A percentile compares a stretch with the other conserved stretches of the same genome.
These are phyloP conservation scores for Peromyscus aztecus DNA, from an alignment of 2,797 vertebrate genomes.

Conservation along the genomic window DNA sequence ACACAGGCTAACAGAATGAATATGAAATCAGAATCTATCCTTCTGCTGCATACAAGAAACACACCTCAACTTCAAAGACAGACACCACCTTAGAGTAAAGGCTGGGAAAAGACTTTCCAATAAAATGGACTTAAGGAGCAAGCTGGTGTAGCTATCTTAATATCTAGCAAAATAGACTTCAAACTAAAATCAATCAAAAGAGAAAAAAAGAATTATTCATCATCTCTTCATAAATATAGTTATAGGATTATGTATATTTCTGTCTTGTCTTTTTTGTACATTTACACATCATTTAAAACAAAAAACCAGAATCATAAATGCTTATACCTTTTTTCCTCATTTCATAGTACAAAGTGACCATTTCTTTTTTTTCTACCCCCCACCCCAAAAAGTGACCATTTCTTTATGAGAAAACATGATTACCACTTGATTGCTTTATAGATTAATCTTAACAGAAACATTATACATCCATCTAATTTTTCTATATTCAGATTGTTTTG, in stretches of 20 bases:
- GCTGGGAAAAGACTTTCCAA: no score
- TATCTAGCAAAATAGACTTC: no score
- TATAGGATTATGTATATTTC: background rate
- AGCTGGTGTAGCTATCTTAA: no score
- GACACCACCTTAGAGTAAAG: no score
- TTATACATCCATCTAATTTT: background rate
- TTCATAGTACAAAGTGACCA: background rate
- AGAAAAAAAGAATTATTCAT: constrained; percentile 51
- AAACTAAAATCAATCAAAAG: background rate
- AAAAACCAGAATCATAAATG: constrained; percentile 43
- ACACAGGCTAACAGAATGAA: no score
- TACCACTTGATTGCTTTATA: constrained; percentile 46
- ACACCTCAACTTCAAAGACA: no score
- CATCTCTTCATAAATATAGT: constrained; percentile 35
- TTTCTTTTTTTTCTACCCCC: no score
- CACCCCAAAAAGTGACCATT: background rate
- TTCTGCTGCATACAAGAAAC: no score
- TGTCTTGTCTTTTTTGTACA: background rate
- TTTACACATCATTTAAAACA: constrained; percentile 51
- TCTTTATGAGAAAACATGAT: constrained; percentile 33
- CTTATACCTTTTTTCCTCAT: background rate
- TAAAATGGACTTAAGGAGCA: no score
- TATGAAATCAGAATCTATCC: no score
- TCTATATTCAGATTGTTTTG: constrained; percentile 47
- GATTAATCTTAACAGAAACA: background rate